phyloP scores from a whole-genome alignment of 2,113 vertebrate genomes.

The Baryphthengus martii region DNA sequence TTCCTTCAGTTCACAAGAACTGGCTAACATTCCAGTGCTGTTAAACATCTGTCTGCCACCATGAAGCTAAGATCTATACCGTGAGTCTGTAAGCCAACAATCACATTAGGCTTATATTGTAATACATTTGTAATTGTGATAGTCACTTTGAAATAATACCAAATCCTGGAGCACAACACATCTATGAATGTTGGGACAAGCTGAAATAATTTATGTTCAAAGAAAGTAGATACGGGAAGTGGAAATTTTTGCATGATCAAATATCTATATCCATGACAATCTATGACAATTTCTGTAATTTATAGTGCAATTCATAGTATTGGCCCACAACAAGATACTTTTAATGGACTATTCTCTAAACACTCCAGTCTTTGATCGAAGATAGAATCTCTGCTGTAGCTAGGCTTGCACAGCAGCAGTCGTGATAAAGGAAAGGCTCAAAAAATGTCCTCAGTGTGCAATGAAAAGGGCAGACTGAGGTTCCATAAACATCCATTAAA shows the following conservation, averaged over 20 bases:
- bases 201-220: not conserved
- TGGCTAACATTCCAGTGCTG: not conserved
- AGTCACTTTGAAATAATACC: not conserved
- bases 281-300: not conserved
- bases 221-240: not conserved
- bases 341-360: not conserved
- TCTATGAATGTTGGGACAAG: not conserved
- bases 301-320: not conserved
- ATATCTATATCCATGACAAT: not conserved
- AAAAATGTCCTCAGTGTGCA: not conserved
- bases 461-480: not conserved
- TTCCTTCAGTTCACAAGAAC: not conserved
- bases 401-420: not conserved
- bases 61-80: not conserved
- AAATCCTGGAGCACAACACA: not conserved
- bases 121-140: not conserved
- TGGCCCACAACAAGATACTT: not conserved
- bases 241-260: not conserved
- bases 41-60: not conserved
- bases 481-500: not conserved
- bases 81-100: not conserved
- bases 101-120: not conserved
- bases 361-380: not conserved
- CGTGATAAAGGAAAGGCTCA: not conserved
- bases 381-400: not conserved